Conservation (phyloP, 2,113 vertebrate species). For the Xenopus tropicalis region UCB_Xtro_10.0 CM004450.2:6494501-6495000, state of each 20-base stretch:
- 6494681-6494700: slow-evolving; percentile 45
- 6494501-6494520: no score
- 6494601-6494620: no score
- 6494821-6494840: no score
- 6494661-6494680: no score
- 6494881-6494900: no score
- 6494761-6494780: slow-evolving; percentile 68
- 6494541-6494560: no score
- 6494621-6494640: not conserved
- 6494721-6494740: slow-evolving; percentile 69
- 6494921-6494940: slow-evolving; percentile 73
- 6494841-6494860: no score
- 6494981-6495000: slow-evolving; percentile 72
- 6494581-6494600: no score
- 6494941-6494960: slow-evolving; percentile 62
- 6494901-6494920: slow-evolving; percentile 41
- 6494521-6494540: no score
- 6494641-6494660: not conserved
- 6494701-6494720: slow-evolving; percentile 64
- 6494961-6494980: slow-evolving; percentile 73
- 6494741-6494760: slow-evolving; percentile 65
- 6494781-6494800: not conserved
- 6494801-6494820: accelerated
- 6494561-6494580: no score
- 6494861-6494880: no score